Evolutionary conservation across 2,113 vertebrate species (phyloP), one percentile per base, ranked within the genome.

Genomic region (Triplophysa dalaica): DNA sequence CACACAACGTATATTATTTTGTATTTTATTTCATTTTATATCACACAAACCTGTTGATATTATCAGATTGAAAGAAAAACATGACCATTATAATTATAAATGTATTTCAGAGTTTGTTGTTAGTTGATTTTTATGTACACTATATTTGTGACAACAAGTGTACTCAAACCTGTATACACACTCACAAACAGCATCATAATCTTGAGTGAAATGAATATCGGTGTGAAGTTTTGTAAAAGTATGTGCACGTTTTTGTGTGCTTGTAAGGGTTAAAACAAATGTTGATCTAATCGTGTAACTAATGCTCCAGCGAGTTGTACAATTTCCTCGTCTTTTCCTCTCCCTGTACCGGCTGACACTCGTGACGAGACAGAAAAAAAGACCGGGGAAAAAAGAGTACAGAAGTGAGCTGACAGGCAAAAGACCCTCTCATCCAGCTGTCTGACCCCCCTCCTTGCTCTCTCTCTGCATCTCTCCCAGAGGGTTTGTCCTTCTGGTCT

Each of bases 251-350:
- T 14, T 77, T 16, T 29, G 43, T 29, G 58, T 24, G 13, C 3
- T 43, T 75, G 62, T n/a, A 65, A 26, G 63, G 95, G 93, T 95
- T 95, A 95, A 96, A 96, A 95, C 95, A 94, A 94, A 96, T 96
- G 95, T 95, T 96, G 95, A 95, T 95, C 95, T 98, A 97, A 98
- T 96, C 96, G 93, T 94, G 94, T 93, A 94, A 97, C 96, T 98
- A 98, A 98, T 95, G 94, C 92, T 93, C 94, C 93, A 94, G 94
- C 93, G 94, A 94, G 94, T 94, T 94, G 94, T 62, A 61, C 74
- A 75, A 84, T 81, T 66, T 45, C 66, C 48, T 45, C 22, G 14
- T 77, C 76, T 77, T 86, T 79, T 81, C 56, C 73, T 83, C 82
- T 65, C 50, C 43, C 69, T 73, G 54, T 52, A 58, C 86, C 88